phyloP scores from a whole-genome alignment of 2,888 invertebrate genomes.

The Limnephilus rhombicus region DNA sequence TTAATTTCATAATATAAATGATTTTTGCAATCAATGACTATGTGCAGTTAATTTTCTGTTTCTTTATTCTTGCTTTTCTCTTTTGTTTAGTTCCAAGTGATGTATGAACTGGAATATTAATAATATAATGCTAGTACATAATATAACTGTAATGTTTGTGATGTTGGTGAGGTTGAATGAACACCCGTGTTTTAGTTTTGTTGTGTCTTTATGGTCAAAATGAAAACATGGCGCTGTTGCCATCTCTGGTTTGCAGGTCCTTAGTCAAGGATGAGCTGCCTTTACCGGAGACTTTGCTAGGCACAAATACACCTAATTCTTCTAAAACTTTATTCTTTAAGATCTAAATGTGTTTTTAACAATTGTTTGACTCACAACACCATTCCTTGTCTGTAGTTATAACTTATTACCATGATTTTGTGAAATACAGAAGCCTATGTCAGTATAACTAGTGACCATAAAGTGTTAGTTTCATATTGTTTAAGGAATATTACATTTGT shows the following conservation, averaged over 20 bases:
- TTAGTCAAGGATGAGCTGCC: conserved; percentile 69
- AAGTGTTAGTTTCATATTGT: neutral
- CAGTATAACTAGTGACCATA: neutral
- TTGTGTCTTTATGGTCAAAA: conserved; percentile 39
- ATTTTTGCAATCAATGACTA: neutral
- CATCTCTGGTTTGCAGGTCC: conserved; percentile 79
- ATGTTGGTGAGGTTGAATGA: neutral
- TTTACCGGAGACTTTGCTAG: conserved; percentile 48
- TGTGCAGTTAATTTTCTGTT: neutral
- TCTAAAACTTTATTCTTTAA: conserved; percentile 22
- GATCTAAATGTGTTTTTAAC: conserved; percentile 27
- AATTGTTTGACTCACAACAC: neutral
- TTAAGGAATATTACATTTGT: neutral
- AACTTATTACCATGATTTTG: neutral
- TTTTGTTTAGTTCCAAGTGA: neutral
- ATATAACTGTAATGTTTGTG: neutral
- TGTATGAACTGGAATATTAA: neutral
- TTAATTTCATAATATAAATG: neutral
- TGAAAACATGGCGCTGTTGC: conserved; percentile 51
- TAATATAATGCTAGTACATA: neutral
- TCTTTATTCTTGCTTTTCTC: neutral
- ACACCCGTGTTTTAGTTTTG: neutral
- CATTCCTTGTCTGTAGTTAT: conserved; percentile 19
- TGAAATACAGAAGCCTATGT: neutral
- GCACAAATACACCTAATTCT: conserved; percentile 39